Evolutionary conservation across 2,113 vertebrate genomes (phyloP), one percentile per base, ranked within the genome.

Genomic region (Irena cyanogastra): DNA sequence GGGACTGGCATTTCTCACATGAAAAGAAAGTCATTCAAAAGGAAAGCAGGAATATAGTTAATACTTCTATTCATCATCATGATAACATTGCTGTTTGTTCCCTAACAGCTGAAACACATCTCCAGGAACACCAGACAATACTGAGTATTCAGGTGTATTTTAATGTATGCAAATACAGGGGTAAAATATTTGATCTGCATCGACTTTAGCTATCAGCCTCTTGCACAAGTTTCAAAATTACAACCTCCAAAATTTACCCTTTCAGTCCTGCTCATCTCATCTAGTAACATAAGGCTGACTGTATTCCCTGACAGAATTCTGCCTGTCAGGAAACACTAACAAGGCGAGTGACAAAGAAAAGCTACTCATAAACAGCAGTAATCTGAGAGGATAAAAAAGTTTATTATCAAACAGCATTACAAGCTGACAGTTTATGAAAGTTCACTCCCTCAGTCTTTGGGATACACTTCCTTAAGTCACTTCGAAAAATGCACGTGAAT

Each of bases 401-500:
- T 83, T 28, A 78, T 65, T 42, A 42, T 12, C 17, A 31, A 71
- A 65, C 16, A 76, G 54, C 87, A 89, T 59, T 16, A 68, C 49
- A 8, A 94, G 22, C 37, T 13, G 13, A 52, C 47, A 86, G 57
- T 45, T 53, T 63, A 54, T 1, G 3, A 24, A 21, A 75, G 50
- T 26, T 63, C 28, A 53, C 42, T 76, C 37, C 41, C 50, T 68
- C 33, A 13, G 2, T 39, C 37, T 69, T 28, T 21, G 28, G 20
- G 10, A 75, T 3, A 50, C 7, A 3, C 27, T 50, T 75, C 69
- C 52, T 37, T 24, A 68, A 11, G 7, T 28, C 28, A 3, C 33
- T 59, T 20, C 31, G 61, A 53, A 68, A 76, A 83, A 35, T 0
- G 4, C 17, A 1, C 2, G 3, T 1, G n/a, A 28, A 60, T n/a